phyloP scores from a whole-genome alignment of 2,797 vertebrate species.

The Rhinella marina region DNA sequence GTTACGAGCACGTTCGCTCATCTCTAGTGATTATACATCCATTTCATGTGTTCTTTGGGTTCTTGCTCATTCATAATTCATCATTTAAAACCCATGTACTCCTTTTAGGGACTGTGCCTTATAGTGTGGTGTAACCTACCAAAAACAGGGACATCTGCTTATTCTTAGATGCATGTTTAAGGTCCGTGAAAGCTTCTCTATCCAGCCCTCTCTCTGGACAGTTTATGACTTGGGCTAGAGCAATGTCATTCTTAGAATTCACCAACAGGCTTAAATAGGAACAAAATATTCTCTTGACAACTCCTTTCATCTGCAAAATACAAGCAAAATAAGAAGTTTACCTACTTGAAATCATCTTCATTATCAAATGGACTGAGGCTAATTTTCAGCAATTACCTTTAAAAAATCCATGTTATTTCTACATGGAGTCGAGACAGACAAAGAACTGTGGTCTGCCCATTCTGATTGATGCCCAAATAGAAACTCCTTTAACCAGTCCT shows the following conservation, averaged over 20 bases:
- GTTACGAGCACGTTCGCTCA: too few species aligned
- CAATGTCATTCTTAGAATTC: constrained; percentile 90
- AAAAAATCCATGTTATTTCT: constrained; percentile 63
- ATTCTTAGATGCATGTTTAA: constrained; percentile 81
- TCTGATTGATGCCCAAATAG: constrained; percentile 72
- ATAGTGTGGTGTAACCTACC: constrained; percentile 73
- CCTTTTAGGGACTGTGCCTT: too few species aligned
- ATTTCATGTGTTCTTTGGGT: too few species aligned
- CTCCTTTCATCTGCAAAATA: constrained; percentile 72
- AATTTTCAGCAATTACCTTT: constrained; percentile 69
- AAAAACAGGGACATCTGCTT: constrained; percentile 85
- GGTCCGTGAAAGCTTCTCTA: constrained; percentile 84
- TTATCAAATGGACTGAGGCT: background rate
- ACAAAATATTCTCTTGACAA: constrained; percentile 81
- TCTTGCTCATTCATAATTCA: too few species aligned
- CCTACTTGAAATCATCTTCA: background rate
- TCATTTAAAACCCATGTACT: too few species aligned
- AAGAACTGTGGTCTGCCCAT: constrained; percentile 61
- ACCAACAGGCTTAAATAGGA: constrained; percentile 90
- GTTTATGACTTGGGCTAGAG: constrained; percentile 84
- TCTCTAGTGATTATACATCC: too few species aligned
- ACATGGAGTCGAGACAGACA: constrained; percentile 71
- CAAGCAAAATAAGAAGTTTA: constrained; percentile 45
- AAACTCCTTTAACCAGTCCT: constrained; percentile 87
- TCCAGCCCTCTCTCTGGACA: constrained; percentile 85